These are phyloP conservation scores for Oeneis ivallda DNA, from an alignment of 2,888 invertebrate species.

Conservation along the genomic window DNA sequence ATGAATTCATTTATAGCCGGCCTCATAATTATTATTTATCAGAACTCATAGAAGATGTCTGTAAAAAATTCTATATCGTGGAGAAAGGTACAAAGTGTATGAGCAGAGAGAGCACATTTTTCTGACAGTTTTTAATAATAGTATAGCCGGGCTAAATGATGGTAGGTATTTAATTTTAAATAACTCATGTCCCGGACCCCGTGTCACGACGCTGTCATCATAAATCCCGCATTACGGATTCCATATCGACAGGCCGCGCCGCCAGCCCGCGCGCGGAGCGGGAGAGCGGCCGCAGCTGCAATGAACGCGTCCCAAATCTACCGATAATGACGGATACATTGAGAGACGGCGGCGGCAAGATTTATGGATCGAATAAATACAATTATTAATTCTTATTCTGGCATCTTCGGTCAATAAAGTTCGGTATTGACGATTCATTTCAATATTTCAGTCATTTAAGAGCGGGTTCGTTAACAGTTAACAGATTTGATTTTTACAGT, in stretches of 20 bases:
- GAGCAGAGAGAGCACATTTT: no score
- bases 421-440: not conserved
- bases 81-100: no score
- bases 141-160: conserved; percentile 13
- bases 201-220: conserved; percentile 36
- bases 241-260: conserved; percentile 31
- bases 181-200: conserved; percentile 28
- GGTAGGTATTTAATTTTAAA: conserved; percentile 32
- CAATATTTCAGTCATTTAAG: no score
- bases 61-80: no score
- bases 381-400: conserved; percentile 8
- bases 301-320: conserved; percentile 64
- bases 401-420: not conserved
- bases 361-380: conserved; percentile 4
- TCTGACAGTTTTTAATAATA: no score
- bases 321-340: conserved; percentile 58
- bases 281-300: conserved; percentile 55
- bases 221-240: conserved; percentile 37
- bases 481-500: no score
- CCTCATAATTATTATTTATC: no score
- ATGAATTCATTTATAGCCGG: no score
- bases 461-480: no score
- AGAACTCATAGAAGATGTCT: no score
- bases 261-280: conserved; percentile 26
- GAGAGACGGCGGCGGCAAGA: conserved; percentile 9